Evolutionary conservation across 2,113 vertebrate genomes (phyloP).

Genomic region (Rana temporaria): DNA sequence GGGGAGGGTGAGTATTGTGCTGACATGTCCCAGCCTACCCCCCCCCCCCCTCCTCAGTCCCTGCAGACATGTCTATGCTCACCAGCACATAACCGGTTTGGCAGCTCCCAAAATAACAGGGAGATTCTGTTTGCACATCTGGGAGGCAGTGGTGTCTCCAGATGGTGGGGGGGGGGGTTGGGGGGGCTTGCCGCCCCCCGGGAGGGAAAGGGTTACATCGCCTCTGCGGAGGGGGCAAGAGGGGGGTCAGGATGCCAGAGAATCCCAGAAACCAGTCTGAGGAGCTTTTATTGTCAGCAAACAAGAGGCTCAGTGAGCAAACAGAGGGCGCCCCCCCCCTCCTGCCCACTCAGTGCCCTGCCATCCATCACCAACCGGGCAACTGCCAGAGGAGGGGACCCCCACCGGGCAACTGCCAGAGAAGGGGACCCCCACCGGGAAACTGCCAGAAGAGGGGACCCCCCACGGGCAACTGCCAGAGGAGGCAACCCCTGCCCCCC

Average conservation of each 20-base stretch:
- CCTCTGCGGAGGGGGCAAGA: not conserved
- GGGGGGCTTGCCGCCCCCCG: not conserved
- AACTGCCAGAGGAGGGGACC: not conserved
- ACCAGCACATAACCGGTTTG: constrained; percentile 53
- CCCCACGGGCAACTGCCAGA: too few species aligned
- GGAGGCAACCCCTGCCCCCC: too few species aligned
- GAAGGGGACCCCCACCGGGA: not conserved
- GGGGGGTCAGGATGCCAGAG: not conserved
- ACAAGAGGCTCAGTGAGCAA: not conserved
- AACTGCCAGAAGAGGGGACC: not conserved
- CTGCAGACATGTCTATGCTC: constrained; percentile 48
- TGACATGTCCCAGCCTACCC: constrained; percentile 47
- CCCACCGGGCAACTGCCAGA: not conserved
- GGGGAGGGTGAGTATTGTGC: constrained; percentile 44
- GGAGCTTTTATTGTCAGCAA: not conserved
- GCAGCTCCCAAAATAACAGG: constrained; percentile 53
- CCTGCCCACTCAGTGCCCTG: too few species aligned
- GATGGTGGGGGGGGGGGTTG: not conserved
- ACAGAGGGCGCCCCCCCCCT: too few species aligned
- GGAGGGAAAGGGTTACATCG: not conserved
- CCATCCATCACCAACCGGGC: not conserved
- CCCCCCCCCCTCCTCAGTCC: constrained; percentile 37
- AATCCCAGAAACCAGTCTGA: constrained; percentile 11
- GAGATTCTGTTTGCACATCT: constrained; percentile 43
- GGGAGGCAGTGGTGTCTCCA: constrained; percentile 23